Evolutionary conservation across 2,888 invertebrate genomes (phyloP), one percentile per base, ranked within the genome.

Genomic region (Heterodera filipjevi): DNA sequence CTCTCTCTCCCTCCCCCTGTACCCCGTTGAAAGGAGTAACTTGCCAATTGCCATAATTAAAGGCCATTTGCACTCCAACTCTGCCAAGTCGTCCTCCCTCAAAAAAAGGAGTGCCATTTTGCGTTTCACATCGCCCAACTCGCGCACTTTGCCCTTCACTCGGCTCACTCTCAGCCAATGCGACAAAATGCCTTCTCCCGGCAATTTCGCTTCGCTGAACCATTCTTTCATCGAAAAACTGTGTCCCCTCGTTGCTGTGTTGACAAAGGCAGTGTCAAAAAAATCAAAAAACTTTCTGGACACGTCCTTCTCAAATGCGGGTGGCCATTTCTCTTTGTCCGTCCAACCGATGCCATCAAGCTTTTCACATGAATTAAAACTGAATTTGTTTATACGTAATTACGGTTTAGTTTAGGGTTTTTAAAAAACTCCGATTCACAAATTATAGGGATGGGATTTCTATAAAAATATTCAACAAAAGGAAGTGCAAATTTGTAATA

Each of bases 41-140:
- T n/a, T n/a, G n/a, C 59, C 59, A 59, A 59, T n/a, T 59, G 59
- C 19, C 59, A 59, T 59, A 59, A 59, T 59, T 27, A 59, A 12
- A 2, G 59, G 59, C 19, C 8, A 59, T 59, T 59, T 59, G 27
- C 59, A 10, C n/a, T 59, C 59, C n/a, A 59, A 59, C 59, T 27
- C 6, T 59, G 19, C 59, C 59, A 59, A 59, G n/a, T 59, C 59
- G n/a, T 27, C 59, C n/a, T n/a, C n/a, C n/a, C 8, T n/a, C 59
- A 59, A 5, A 5, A 59, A 12, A 27, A 27, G n/a, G 8, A n/a
- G 59, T 6, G 27, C 5, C 59, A 59, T n/a, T 59, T n/a, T 59
- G 59, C n/a, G 59, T 27, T 59, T 59, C 1, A n/a, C 59, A n/a
- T 59, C 27, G 0, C 22, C 22, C 59, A 59, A 59, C n/a, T 59